phyloP scores from a whole-genome alignment of 2,888 invertebrate species.

The Cancer borealis region DNA sequence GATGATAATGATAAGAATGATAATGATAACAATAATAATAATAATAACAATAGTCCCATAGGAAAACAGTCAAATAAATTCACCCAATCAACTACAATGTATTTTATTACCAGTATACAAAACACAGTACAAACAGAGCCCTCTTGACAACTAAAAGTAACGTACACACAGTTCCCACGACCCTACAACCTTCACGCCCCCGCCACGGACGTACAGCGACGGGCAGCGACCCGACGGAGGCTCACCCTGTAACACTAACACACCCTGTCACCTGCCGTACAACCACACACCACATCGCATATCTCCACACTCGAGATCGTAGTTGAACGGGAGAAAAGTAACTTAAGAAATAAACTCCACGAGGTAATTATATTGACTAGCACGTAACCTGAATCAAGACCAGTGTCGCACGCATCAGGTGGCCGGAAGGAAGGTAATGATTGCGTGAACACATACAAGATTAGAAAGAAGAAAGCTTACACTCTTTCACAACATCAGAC shows the following conservation, averaged over 20 bases:
- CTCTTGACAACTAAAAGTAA: constrained; percentile 33
- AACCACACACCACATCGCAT: neutral
- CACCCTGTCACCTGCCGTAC: neutral
- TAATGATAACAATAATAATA: neutral
- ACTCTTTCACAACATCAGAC: neutral
- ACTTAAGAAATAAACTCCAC: neutral
- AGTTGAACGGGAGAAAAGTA: neutral
- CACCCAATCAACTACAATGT: neutral
- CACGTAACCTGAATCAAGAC: neutral
- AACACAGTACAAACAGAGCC: constrained; percentile 47
- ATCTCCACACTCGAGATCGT: neutral
- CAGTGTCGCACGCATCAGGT: neutral
- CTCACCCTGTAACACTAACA: neutral
- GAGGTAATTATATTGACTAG: neutral
- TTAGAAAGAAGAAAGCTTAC: neutral
- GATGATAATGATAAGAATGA: too few relatives aligned
- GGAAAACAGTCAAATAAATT: neutral
- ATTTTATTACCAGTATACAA: constrained; percentile 50
- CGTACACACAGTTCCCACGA: neutral
- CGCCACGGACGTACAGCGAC: neutral
- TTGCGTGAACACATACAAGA: neutral
- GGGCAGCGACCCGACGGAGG: neutral
- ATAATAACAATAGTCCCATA: neutral
- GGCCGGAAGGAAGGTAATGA: neutral
- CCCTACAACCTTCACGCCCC: neutral